Conservation (phyloP, 1,140 invertebrate genomes). For the Diploscapter pachys region DNA sequence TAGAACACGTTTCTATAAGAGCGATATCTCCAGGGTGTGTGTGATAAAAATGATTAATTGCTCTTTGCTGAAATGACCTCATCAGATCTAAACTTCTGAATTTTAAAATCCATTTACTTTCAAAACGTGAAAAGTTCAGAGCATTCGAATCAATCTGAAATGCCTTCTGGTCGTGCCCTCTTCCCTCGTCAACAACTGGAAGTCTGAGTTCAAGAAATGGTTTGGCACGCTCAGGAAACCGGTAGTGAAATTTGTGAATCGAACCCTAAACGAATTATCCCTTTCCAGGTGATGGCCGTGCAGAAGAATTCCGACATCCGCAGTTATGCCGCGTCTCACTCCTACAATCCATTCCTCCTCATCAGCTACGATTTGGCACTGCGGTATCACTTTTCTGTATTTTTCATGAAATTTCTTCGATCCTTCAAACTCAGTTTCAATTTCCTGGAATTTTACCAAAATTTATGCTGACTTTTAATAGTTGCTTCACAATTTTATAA, state of each 20-base stretch:
- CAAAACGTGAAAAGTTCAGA: not conserved
- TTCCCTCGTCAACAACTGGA: conserved; percentile 32
- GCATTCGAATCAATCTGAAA: conserved; percentile 1
- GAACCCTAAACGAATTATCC: not conserved
- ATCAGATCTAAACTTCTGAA: too few species aligned
- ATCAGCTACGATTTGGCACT: conserved; percentile 35
- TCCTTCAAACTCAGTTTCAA: too few species aligned
- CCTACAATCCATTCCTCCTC: conserved; percentile 21
- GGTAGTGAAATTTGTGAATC: not conserved
- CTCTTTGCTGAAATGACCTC: too few species aligned
- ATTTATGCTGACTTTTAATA: too few species aligned
- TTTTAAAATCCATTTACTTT: too few species aligned
- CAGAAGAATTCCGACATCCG: conserved; percentile 15
- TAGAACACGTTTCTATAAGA: too few species aligned
- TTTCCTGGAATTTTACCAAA: too few species aligned
- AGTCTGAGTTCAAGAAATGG: conserved; percentile 32
- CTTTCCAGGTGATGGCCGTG: conserved; percentile 12
- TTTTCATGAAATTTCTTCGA: not conserved
- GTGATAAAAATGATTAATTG: too few species aligned
- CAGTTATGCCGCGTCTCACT: conserved; percentile 6
- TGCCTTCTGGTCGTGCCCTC: conserved; percentile 29
- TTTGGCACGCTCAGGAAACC: conserved; percentile 16
- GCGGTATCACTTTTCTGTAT: not conserved
- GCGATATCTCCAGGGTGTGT: too few species aligned
- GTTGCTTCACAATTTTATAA: not conserved